Percentiles rank a stretch among this genome's conserved stretches.
Evolutionary conservation across 1,140 invertebrate species (phyloP).

Genomic region (Phymorhynchus buccinoides): DNA sequence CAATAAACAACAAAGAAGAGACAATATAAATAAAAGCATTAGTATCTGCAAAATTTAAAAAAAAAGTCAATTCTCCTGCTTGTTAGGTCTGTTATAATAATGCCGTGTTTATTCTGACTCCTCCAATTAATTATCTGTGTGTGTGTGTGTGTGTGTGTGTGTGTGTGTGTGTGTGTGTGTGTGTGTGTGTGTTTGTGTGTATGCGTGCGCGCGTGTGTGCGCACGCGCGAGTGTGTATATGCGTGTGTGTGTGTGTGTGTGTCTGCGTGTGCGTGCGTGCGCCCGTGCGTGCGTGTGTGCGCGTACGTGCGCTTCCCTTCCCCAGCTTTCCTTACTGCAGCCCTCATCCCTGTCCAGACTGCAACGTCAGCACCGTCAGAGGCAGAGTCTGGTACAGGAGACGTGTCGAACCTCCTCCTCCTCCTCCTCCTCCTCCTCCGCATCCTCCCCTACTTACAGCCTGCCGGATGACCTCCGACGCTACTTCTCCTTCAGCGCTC

Average conservation of each 20-base stretch:
- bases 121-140: no score
- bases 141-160: neutral
- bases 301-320: neutral
- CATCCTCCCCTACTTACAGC: neutral
- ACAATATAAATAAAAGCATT: no score
- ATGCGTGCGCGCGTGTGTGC: neutral
- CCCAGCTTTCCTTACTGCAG: neutral
- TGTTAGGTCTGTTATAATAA: no score
- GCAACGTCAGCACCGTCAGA: neutral
- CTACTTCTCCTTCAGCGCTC: constrained; percentile 23
- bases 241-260: constrained; percentile 5
- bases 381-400: neutral
- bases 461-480: neutral
- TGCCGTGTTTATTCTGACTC: no score
- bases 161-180: neutral
- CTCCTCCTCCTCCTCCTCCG: no score
- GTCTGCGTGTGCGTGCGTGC: neutral
- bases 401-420: neutral
- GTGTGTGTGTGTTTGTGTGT: neutral
- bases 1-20: no score
- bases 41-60: no score
- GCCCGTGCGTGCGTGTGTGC: neutral
- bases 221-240: neutral
- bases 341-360: neutral
- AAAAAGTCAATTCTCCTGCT: no score